Evolutionary conservation across 2,113 vertebrate species (phyloP).

Genomic region (Shinisaurus crocodilurus): DNA sequence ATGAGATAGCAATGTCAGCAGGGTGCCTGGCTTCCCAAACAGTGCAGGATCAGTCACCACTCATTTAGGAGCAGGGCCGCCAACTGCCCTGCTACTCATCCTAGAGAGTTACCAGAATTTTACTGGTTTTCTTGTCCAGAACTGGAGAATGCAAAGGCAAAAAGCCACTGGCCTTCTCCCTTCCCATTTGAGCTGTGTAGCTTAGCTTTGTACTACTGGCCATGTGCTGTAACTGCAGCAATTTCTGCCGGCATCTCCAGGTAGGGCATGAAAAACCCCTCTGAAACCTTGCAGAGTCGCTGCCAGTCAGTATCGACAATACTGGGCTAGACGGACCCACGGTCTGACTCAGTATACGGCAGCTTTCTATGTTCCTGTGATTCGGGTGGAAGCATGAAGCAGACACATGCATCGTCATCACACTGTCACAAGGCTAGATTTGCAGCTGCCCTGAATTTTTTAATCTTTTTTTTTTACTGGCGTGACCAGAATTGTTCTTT

Average conservation of each 20-base stretch:
- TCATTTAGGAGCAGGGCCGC: background rate
- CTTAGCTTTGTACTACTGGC: background rate
- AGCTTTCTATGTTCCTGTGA: too few relatives aligned
- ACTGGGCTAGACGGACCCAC: too few relatives aligned
- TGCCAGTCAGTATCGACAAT: too few relatives aligned
- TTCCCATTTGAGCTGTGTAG: background rate
- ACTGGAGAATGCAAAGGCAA: background rate
- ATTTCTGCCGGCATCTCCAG: too few relatives aligned
- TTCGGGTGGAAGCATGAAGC: background rate
- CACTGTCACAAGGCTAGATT: background rate
- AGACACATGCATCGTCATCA: background rate
- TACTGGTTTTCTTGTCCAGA: too few relatives aligned
- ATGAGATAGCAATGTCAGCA: background rate
- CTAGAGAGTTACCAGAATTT: background rate
- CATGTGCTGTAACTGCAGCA: background rate
- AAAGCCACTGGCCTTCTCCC: background rate
- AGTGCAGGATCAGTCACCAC: background rate
- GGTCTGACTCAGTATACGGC: too few relatives aligned
- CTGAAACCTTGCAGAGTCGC: too few relatives aligned
- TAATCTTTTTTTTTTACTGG: background rate
- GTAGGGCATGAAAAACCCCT: too few relatives aligned
- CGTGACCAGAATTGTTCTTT: too few relatives aligned
- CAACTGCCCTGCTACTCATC: background rate
- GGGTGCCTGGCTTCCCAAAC: background rate
- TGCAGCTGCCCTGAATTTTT: too few relatives aligned